Base-by-base conservation (phyloP, 2,888 invertebrate species). In the Frankliniella fusca region DNA sequence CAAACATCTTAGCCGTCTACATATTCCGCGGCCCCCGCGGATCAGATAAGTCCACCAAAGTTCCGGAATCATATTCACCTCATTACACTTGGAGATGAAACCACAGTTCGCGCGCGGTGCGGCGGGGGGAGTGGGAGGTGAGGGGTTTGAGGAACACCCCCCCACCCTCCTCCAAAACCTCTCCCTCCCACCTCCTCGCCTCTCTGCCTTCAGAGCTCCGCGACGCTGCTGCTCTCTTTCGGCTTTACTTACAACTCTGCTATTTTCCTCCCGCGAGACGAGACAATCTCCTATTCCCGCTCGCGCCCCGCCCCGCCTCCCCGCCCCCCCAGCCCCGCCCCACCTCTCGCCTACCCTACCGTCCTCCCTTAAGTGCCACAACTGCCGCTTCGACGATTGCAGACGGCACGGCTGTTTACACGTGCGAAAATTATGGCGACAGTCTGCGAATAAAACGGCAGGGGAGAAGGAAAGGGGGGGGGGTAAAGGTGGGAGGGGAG, bases 11-110 rank as follows among this genome's bases (percentile, higher is more conserved):
- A 76, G 70, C 27, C 70, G 11, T 23, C 70, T 76, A 27, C 70
- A 76, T 76, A 76, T 12, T 23, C 10, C 15, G 61, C 61, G 15
- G 61, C 61, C 61, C 18, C 5, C 70, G 23, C 23, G 27, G 27
- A 76, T 76, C 70, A 76, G 70, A 76, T 76, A 76, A 76, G 70
- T 76, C 70, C 70, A 27, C 11, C 11, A 76, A 76, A 76, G 27
- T 76, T 76, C 27, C 23, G 70, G 70, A 76, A 76, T 76, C 70
- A 76, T 76, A 76, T 76, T 76, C 70, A 76, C 70, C 70, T 76
- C 70, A 76, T 76, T 76, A 76, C 70, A 76, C 70, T 76, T 76
- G 70, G 70, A 76, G 70, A 76, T 76, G 70, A 76, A 76, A 27
- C 27, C 70, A 11, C 70, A 61, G n/a, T 5, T 11, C 70, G 27